A percentile compares a stretch with the other conserved stretches of the same genome.
Evolutionary conservation across 2,113 vertebrate species (phyloP).

Genomic region (Platichthys flesus): DNA sequence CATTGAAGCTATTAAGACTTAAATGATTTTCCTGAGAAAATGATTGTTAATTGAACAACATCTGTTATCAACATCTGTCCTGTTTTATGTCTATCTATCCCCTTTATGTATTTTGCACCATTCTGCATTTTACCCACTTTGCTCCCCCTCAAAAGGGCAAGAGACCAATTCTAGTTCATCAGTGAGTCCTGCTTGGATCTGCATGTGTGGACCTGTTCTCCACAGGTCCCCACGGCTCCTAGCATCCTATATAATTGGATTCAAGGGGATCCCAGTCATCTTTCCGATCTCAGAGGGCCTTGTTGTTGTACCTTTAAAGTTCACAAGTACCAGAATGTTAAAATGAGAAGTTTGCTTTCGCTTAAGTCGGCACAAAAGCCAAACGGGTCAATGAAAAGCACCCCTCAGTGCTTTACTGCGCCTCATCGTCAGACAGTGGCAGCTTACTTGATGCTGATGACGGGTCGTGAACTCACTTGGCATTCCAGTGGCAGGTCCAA

Average conservation of each 20-base stretch:
- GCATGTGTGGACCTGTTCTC: slow-evolving; percentile 58
- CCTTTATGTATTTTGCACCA: not conserved
- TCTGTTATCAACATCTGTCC: slow-evolving; percentile 20
- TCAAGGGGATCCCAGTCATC: slow-evolving; percentile 44
- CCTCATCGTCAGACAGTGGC: not conserved
- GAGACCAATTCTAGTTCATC: slow-evolving; percentile 29
- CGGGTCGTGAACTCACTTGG: slow-evolving; percentile 42
- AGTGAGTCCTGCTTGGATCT: slow-evolving; percentile 36
- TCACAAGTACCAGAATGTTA: slow-evolving; percentile 15
- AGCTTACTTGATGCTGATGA: slow-evolving; percentile 24
- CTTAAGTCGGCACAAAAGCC: not conserved
- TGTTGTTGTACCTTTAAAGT: slow-evolving; percentile 40
- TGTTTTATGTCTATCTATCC: not conserved
- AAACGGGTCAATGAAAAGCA: not conserved
- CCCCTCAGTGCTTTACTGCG: no score
- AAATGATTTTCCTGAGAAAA: slow-evolving; percentile 19
- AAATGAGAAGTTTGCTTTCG: slow-evolving; percentile 17
- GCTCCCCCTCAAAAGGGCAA: slow-evolving; percentile 20
- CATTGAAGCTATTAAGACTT: slow-evolving; percentile 10
- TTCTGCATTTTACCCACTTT: not conserved
- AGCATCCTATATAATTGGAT: slow-evolving; percentile 58
- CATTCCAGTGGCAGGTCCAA: slow-evolving; percentile 55
- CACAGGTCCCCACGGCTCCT: slow-evolving; percentile 33
- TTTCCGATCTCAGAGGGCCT: slow-evolving; percentile 46
- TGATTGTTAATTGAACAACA: slow-evolving; percentile 11